phyloP scores from a whole-genome alignment of 2,113 vertebrate genomes.

The Phainopepla nitens region DNA sequence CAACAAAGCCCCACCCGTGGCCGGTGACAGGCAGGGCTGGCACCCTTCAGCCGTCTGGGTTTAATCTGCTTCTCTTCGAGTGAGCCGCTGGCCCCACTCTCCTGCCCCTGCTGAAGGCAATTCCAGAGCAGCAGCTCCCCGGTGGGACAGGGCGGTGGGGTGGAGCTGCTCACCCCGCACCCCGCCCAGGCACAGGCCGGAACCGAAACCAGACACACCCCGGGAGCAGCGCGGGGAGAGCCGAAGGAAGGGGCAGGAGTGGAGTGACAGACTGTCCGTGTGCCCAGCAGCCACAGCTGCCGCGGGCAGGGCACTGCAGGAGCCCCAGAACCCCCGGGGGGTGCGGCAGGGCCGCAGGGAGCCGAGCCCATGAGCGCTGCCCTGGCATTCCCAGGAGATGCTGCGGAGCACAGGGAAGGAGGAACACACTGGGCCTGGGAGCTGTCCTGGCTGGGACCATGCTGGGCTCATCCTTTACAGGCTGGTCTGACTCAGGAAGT shows the following conservation, averaged over 20 bases:
- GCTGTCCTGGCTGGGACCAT: neutral
- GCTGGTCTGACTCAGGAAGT: neutral
- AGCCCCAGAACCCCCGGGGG: neutral
- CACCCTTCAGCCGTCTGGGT: neutral
- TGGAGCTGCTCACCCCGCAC: neutral
- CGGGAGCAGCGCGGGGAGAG: neutral
- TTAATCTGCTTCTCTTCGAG: neutral
- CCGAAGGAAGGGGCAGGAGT: neutral
- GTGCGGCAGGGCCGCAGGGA: neutral
- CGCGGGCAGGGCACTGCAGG: neutral
- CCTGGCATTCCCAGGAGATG: neutral
- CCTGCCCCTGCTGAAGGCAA: neutral
- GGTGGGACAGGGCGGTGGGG: neutral
- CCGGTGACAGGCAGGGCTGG: neutral
- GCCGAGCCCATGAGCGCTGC: neutral
- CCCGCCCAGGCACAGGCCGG: fast-evolving
- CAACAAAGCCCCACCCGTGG: fast-evolving
- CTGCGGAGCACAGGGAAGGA: neutral
- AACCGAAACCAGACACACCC: neutral
- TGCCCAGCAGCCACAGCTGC: neutral
- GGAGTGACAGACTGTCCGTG: neutral
- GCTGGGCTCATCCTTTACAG: neutral
- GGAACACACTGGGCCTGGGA: fast-evolving
- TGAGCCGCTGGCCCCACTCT: fast-evolving
- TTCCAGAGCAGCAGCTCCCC: neutral